phyloP scores from a whole-genome alignment of 2,888 invertebrate genomes.

The Fragum fragum region DNA sequence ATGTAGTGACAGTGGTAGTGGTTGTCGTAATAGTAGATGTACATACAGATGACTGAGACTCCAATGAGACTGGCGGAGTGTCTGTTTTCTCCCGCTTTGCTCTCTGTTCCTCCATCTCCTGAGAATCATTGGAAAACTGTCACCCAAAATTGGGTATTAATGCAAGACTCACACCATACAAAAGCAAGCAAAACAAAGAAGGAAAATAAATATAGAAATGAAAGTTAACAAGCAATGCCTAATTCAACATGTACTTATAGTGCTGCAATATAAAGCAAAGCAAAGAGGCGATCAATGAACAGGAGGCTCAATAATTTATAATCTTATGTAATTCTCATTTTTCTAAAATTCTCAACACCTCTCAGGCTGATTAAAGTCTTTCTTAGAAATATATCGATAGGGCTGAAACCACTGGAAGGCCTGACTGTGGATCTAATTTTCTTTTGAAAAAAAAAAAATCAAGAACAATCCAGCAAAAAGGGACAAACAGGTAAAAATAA shows the following conservation, averaged over 20 bases:
- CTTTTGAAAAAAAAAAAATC: too few relatives aligned
- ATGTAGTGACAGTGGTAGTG: slow-evolving; percentile 14
- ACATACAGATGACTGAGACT: slow-evolving; percentile 14
- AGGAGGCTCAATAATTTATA: neutral
- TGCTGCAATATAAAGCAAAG: neutral
- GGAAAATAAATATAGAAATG: slow-evolving; percentile 7
- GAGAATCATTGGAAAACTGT: slow-evolving; percentile 75
- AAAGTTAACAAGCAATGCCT: slow-evolving; percentile 8
- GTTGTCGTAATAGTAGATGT: slow-evolving; percentile 17
- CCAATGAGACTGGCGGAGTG: neutral
- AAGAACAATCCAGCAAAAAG: too few relatives aligned
- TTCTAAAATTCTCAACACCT: too few relatives aligned
- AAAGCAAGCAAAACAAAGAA: slow-evolving; percentile 60
- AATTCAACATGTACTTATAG: neutral
- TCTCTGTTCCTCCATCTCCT: slow-evolving; percentile 67
- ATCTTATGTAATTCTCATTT: too few relatives aligned
- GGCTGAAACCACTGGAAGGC: too few relatives aligned
- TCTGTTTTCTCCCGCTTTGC: slow-evolving; percentile 34
- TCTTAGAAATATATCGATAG: too few relatives aligned
- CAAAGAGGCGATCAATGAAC: neutral
- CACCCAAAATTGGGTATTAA: slow-evolving; percentile 75
- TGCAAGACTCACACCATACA: slow-evolving; percentile 61
- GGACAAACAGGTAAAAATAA: too few relatives aligned
- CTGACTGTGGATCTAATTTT: too few relatives aligned
- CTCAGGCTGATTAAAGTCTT: too few relatives aligned